Conservation (phyloP, 2,113 vertebrate species). For the Festucalex cinctus region DNA sequence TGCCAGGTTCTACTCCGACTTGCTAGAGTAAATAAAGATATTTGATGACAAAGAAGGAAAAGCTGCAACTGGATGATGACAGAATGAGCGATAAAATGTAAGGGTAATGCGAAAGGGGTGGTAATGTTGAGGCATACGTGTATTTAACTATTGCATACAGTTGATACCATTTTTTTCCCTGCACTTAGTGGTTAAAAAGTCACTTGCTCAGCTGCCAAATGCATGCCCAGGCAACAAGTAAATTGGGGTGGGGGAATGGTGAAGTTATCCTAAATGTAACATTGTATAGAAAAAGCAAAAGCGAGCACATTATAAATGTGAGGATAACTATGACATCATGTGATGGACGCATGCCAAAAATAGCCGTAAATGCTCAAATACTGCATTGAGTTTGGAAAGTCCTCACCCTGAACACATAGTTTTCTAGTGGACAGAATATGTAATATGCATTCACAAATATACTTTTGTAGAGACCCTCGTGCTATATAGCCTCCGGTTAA, state of each 20-base stretch:
- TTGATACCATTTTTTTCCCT: not conserved
- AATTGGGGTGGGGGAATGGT: not conserved
- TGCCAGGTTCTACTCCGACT: slow-evolving; percentile 60
- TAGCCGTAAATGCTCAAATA: not conserved
- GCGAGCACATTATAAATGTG: too few species aligned
- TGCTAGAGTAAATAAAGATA: slow-evolving; percentile 56
- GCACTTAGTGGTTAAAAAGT: not conserved
- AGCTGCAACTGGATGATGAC: slow-evolving; percentile 20
- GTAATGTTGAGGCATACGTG: not conserved
- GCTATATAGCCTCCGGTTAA: not conserved
- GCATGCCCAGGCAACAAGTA: not conserved
- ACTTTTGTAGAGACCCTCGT: not conserved
- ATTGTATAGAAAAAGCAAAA: not conserved
- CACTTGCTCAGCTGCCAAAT: not conserved
- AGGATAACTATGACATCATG: not conserved
- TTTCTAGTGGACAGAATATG: not conserved
- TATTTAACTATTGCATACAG: not conserved
- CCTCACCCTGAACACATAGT: not conserved
- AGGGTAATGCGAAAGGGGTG: not conserved
- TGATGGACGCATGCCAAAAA: not conserved
- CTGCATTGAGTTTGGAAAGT: not conserved
- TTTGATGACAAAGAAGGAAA: slow-evolving; percentile 48
- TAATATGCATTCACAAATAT: not conserved
- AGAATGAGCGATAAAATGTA: not conserved
- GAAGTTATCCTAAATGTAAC: not conserved